A percentile compares a stretch with the other conserved stretches of the same genome.
These are phyloP conservation scores for Pandion haliaetus DNA, from an alignment of 2,113 vertebrate genomes.

Conservation along the genomic window DNA sequence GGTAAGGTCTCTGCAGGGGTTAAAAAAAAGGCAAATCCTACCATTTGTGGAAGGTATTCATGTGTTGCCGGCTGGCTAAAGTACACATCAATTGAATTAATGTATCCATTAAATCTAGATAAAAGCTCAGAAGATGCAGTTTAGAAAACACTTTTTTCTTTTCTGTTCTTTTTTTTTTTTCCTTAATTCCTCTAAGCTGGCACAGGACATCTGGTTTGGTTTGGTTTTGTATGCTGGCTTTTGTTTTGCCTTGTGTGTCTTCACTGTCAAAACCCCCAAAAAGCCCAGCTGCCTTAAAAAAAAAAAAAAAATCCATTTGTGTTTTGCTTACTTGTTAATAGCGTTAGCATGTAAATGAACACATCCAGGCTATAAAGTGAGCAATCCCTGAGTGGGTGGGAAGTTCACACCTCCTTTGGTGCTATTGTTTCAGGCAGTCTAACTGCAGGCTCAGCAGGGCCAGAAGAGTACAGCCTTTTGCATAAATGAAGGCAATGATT, in stretches of 20 bases:
- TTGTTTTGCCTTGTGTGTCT: conserved; percentile 3
- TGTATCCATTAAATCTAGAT: conserved; percentile 40
- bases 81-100: conserved; percentile 52
- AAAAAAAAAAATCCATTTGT: not conserved
- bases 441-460: not conserved
- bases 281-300: not conserved
- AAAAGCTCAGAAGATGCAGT: conserved; percentile 39
- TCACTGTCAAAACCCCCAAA: conserved; percentile 5
- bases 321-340: conserved; percentile 18
- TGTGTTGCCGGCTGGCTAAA: conserved; percentile 40
- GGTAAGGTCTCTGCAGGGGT: conserved; percentile 8
- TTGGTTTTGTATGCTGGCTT: conserved; percentile 3
- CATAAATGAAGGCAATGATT: not conserved
- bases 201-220: not conserved
- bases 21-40: conserved; percentile 34
- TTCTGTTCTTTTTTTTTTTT: not conserved
- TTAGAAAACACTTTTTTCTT: conserved; percentile 38
- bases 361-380: conserved; percentile 1
- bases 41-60: conserved; percentile 40
- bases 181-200: conserved; percentile 19
- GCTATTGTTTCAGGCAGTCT: conserved; percentile 7
- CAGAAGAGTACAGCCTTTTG: not conserved
- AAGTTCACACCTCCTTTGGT: conserved; percentile 2
- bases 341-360: conserved; percentile 53
- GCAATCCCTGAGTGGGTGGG: not conserved